Evolutionary conservation across 2,888 invertebrate genomes (phyloP), one percentile per base, ranked within the genome.

Genomic region (Napeogenes inachia): DNA sequence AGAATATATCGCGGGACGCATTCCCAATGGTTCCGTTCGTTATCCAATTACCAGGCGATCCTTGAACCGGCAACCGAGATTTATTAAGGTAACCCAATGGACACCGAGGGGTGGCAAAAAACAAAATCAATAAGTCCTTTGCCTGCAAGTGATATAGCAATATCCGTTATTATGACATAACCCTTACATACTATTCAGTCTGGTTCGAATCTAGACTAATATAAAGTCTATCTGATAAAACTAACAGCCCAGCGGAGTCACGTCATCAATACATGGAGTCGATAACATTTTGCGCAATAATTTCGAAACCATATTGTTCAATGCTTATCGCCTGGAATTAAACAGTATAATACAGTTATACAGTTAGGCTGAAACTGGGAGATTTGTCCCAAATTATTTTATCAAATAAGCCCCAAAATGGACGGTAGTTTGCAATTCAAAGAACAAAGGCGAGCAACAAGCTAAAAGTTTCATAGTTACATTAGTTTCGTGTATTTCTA

Each of bases 31-130:
- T 62, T 53, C 45, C 47, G 58, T 50, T 56, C 50, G 59, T 55
- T 59, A 61, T 63, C 59, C 63, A 59, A 61, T 66, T 66, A 66
- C 59, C 53, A 53, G 45, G 54, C 59, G 56, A 62, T 57, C 57
- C 59, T 56, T 59, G 61, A 59, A 58, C 61, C 61, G 54, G 58
- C 53, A 55, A 56, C 60, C 61, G 53, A 55, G 63, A 66, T 66
- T 63, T 66, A 66, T 66, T 61, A 59, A 57, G 61, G 54, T 54
- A 57, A 61, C 74, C 68, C 71, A 73, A 73, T 72, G 78, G 30
- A 30, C 21, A 5, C 50, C 6, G 78, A 77, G 76, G 67, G 69
- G 71, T 71, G 6, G 30, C 30, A 50, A 30, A 50, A 12, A 21
- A 4, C n/a, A 47, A 12, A 50, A 50, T 30, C 50, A 21, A 50